Percentiles rank a stretch among this genome's conserved stretches.
Evolutionary conservation across 2,888 invertebrate genomes (phyloP).

Genomic region (Neoitamus cyanurus): DNA sequence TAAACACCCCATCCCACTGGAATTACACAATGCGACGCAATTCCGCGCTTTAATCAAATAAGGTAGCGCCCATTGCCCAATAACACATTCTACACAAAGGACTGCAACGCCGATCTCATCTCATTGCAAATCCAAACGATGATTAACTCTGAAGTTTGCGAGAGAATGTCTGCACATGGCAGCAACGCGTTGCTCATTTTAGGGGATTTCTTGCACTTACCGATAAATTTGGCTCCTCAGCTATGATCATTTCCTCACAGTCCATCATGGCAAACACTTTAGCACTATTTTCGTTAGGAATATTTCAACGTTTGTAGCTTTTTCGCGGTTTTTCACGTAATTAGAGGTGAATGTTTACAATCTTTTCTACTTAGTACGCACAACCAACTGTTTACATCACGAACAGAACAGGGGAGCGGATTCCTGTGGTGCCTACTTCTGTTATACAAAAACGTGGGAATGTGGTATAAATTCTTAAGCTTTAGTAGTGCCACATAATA

Average conservation of each 20-base stretch:
- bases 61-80: neutral
- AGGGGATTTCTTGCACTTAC: constrained; percentile 55
- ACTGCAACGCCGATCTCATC: too few relatives aligned
- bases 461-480: neutral
- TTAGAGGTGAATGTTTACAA: constrained; percentile 5
- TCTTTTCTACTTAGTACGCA: neutral
- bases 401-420: neutral
- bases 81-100: too few relatives aligned
- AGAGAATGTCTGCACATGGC: constrained; percentile 45
- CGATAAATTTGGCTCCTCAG: constrained; percentile 62
- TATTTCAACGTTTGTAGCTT: neutral
- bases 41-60: neutral
- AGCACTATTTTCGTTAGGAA: constrained; percentile 11
- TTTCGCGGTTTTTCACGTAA: constrained; percentile 13
- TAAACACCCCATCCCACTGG: constrained; percentile 7
- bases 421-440: neutral
- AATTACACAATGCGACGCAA: constrained; percentile 19
- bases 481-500: neutral
- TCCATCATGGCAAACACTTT: constrained; percentile 58
- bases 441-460: neutral
- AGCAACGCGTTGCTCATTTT: constrained; percentile 28
- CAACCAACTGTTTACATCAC: constrained; percentile 17
- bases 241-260: constrained; percentile 63
- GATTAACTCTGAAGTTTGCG: too few relatives aligned
- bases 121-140: neutral